These are phyloP conservation scores for Meandrusa payeni DNA, from an alignment of 2,888 invertebrate genomes.

Conservation along the genomic window DNA sequence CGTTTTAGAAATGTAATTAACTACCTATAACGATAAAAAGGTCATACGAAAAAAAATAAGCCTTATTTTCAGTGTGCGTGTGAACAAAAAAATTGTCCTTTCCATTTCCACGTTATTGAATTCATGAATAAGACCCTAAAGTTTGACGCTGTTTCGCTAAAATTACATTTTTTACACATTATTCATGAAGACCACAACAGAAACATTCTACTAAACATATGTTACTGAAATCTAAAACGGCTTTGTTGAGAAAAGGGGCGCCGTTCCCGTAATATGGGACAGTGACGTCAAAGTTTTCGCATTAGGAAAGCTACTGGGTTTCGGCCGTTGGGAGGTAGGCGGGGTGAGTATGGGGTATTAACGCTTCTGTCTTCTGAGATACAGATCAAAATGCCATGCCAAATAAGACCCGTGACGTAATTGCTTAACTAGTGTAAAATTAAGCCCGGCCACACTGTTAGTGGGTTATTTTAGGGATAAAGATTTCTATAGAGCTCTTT, in stretches of 20 bases:
- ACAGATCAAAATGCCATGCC: slow-evolving; percentile 45
- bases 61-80: no score
- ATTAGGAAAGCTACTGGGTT: slow-evolving; percentile 67
- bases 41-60: no score
- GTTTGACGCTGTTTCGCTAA: background rate
- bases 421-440: slow-evolving; percentile 47
- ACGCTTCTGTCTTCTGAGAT: slow-evolving; percentile 32
- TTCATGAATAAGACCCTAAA: slow-evolving; percentile 7
- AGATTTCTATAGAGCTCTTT: slow-evolving; percentile 21
- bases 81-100: slow-evolving; percentile 1
- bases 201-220: no score
- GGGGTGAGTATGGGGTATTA: slow-evolving; percentile 34
- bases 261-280: slow-evolving; percentile 42
- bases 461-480: slow-evolving; percentile 21
- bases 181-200: slow-evolving; percentile 24
- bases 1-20: no score
- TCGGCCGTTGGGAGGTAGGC: slow-evolving; percentile 49
- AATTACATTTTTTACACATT: slow-evolving; percentile 21
- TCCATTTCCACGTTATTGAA: background rate
- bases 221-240: slow-evolving; percentile 28
- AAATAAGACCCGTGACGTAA: slow-evolving; percentile 38
- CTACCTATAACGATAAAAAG: no score
- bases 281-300: slow-evolving; percentile 73
- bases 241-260: slow-evolving; percentile 27
- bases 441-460: slow-evolving; percentile 42